Evolutionary conservation across 2,888 invertebrate species (phyloP).

Genomic region (Mesochorus sp.): DNA sequence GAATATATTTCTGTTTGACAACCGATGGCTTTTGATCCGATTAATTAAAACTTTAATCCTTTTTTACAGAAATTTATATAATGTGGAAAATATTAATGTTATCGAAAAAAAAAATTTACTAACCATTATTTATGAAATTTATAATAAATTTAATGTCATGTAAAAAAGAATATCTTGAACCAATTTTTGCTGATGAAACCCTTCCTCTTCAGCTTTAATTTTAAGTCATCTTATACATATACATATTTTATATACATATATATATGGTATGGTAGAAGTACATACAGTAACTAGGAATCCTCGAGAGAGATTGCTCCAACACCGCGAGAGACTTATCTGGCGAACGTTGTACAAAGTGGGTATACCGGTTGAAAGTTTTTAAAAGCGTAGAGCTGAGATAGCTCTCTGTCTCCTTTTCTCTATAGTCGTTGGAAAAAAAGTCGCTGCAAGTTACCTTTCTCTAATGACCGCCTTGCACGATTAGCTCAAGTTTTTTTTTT

Average conservation of each 20-base stretch:
- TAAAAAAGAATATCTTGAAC: too few species aligned
- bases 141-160: too few species aligned
- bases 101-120: too few species aligned
- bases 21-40: too few species aligned
- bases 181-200: too few species aligned
- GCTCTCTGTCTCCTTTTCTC: slow-evolving; percentile 35
- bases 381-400: slow-evolving; percentile 58
- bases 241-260: slow-evolving; percentile 12
- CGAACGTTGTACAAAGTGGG: slow-evolving; percentile 62
- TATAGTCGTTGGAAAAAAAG: slow-evolving; percentile 2
- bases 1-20: too few species aligned
- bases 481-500: slow-evolving; percentile 53
- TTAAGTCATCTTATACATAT: not conserved
- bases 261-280: slow-evolving; percentile 49
- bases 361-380: slow-evolving; percentile 60
- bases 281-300: slow-evolving; percentile 48
- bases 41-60: too few species aligned
- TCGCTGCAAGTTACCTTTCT: slow-evolving; percentile 46
- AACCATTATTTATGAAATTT: too few species aligned
- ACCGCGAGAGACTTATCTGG: slow-evolving; percentile 58
- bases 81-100: too few species aligned
- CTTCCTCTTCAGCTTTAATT: too few species aligned
- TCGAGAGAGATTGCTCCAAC: slow-evolving; percentile 54
- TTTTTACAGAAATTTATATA: too few species aligned
- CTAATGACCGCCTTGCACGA: slow-evolving; percentile 64